Percentiles rank a stretch among this genome's conserved stretches.
These are phyloP conservation scores for Dicranocentrus wangi DNA, from an alignment of 2,888 invertebrate species.

Conservation along the genomic window DNA sequence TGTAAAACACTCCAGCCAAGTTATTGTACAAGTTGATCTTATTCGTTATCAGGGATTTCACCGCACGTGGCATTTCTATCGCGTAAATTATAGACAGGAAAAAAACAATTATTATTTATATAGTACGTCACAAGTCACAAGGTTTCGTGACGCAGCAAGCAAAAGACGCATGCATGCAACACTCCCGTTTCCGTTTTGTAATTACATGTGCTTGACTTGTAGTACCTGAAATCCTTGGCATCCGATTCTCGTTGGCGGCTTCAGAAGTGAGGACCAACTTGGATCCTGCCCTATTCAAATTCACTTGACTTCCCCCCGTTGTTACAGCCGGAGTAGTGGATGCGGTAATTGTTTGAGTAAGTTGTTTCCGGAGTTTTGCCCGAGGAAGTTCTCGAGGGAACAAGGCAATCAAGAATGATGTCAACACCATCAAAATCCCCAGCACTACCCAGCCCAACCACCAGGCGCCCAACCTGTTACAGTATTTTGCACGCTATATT, in stretches of 20 bases:
- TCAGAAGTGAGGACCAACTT: slow-evolving; percentile 69
- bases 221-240: slow-evolving; percentile 69
- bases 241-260: slow-evolving; percentile 51
- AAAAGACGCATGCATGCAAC: too few species aligned
- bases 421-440: slow-evolving; percentile 78
- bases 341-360: slow-evolving; percentile 47
- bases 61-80: slow-evolving; percentile 78
- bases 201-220: too few species aligned
- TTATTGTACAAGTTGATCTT: slow-evolving; percentile 82
- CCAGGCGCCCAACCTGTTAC: slow-evolving; percentile 34
- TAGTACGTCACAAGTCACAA: too few species aligned
- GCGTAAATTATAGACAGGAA: too few species aligned
- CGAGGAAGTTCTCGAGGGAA: slow-evolving; percentile 79
- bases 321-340: slow-evolving; percentile 33
- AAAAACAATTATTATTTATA: too few species aligned
- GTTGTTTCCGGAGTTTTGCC: slow-evolving; percentile 72
- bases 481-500: not conserved
- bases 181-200: too few species aligned
- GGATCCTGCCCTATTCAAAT: slow-evolving; percentile 63
- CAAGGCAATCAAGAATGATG: slow-evolving; percentile 80
- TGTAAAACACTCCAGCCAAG: slow-evolving; percentile 80
- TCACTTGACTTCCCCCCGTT: slow-evolving; percentile 57
- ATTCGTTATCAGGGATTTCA: slow-evolving; percentile 80
- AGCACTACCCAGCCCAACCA: slow-evolving; percentile 76
- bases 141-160: too few species aligned